Evolutionary conservation across 1,140 invertebrate species (phyloP).

Genomic region (Pseudobourletiella spinata): DNA sequence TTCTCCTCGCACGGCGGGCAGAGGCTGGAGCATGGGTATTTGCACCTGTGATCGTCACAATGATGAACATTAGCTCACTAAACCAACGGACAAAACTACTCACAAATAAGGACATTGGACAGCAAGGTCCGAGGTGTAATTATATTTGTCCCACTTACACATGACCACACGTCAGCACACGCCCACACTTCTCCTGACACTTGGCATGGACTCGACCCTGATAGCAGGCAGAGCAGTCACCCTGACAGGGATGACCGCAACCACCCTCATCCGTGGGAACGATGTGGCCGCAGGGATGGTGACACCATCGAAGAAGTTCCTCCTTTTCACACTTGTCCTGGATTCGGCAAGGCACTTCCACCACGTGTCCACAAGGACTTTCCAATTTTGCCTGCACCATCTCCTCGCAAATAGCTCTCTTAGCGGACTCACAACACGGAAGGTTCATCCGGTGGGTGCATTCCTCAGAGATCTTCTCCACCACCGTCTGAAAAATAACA

Average conservation of each 20-base stretch:
- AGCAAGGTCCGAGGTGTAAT: too few relatives aligned
- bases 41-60: too few relatives aligned
- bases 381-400: not conserved
- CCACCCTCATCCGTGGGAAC: not conserved
- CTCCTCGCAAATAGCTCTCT: not conserved
- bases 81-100: too few relatives aligned
- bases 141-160: too few relatives aligned
- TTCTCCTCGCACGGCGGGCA: slow-evolving; percentile 41
- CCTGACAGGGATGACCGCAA: slow-evolving; percentile 3
- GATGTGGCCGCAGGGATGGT: not conserved
- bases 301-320: not conserved
- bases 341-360: not conserved
- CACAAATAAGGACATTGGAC: too few relatives aligned
- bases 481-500: too few relatives aligned
- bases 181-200: not conserved
- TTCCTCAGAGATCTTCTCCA: not conserved
- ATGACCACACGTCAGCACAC: slow-evolving; percentile 5
- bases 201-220: not conserved
- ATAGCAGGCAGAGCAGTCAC: not conserved
- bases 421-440: not conserved
- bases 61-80: too few relatives aligned
- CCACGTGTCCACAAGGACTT: not conserved
- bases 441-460: not conserved
- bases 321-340: not conserved
- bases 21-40: slow-evolving; percentile 35